Conservation (phyloP, 2,888 invertebrate genomes). For the Shargacucullia verbasci region DNA sequence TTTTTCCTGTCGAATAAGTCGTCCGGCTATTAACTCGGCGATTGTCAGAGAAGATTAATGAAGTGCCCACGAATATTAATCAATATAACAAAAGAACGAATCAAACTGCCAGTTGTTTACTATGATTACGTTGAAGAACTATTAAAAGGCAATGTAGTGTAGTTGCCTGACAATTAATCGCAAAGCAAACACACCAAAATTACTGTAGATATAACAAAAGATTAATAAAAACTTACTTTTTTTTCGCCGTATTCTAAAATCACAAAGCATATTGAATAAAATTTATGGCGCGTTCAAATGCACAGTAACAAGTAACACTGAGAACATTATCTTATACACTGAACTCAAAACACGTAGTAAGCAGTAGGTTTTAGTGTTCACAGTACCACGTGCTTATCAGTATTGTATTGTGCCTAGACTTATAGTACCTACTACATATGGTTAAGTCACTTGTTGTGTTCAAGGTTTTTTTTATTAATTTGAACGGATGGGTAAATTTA, state of each 20-base stretch:
- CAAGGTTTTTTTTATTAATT: slow-evolving; percentile 57
- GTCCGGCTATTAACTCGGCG: slow-evolving; percentile 24
- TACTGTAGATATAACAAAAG: slow-evolving; percentile 12
- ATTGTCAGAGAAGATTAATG: slow-evolving; percentile 58
- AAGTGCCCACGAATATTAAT: slow-evolving; percentile 45
- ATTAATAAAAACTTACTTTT: slow-evolving; percentile 67
- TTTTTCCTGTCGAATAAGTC: slow-evolving; percentile 29
- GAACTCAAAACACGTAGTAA: slow-evolving; percentile 78
- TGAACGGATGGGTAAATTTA: slow-evolving; percentile 39
- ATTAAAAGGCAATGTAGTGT: slow-evolving; percentile 30
- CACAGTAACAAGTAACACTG: slow-evolving; percentile 74
- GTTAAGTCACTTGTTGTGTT: slow-evolving; percentile 49
- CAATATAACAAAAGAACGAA: slow-evolving; percentile 60
- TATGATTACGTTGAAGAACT: slow-evolving; percentile 29
- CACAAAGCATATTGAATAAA: slow-evolving; percentile 70
- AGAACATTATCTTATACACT: slow-evolving; percentile 79
- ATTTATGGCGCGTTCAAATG: slow-evolving; percentile 56
- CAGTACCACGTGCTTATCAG: slow-evolving; percentile 81
- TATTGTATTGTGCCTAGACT: slow-evolving; percentile 61
- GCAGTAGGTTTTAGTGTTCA: slow-evolving; percentile 65
- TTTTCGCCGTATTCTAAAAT: slow-evolving; percentile 72
- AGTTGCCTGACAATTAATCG: slow-evolving; percentile 19
- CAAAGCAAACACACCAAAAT: slow-evolving; percentile 35
- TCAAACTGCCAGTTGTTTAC: slow-evolving; percentile 33
- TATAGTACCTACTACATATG: slow-evolving; percentile 47